Percentiles rank a stretch among this genome's conserved stretches.
Evolutionary conservation across 2,113 vertebrate genomes (phyloP).

Genomic region (Leucosticte australis): DNA sequence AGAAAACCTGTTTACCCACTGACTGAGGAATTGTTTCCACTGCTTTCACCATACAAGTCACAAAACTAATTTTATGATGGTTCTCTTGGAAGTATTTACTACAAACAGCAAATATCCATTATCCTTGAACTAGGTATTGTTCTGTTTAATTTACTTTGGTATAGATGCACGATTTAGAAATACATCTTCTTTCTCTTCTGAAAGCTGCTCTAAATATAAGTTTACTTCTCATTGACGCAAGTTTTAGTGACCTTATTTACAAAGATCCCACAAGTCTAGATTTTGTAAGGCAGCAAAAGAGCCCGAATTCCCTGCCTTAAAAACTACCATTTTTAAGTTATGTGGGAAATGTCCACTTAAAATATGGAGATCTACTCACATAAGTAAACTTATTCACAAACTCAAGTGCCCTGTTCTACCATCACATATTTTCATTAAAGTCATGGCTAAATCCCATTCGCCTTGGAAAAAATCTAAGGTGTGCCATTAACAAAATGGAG

Average conservation of each 20-base stretch:
- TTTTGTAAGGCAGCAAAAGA: background rate
- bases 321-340: background rate
- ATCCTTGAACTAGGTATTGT: conserved; percentile 39
- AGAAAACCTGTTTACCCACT: conserved; percentile 70
- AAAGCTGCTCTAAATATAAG: conserved; percentile 29
- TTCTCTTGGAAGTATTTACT: conserved; percentile 69
- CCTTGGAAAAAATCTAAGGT: conserved; percentile 18
- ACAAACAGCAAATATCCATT: conserved; percentile 67
- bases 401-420: background rate
- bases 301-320: background rate
- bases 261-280: background rate
- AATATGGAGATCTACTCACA: background rate
- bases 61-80: conserved; percentile 77
- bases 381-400: background rate
- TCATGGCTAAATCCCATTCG: background rate
- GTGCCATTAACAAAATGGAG: background rate
- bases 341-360: background rate
- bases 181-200: conserved; percentile 19
- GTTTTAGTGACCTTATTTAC: background rate
- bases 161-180: conserved; percentile 54
- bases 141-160: conserved; percentile 65
- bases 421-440: background rate
- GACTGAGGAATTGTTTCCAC: conserved; percentile 68
- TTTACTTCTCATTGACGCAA: background rate
- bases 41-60: conserved; percentile 66